Conservation (phyloP, 1,140 invertebrate species). For the Ditylenchus dipsaci region DNA sequence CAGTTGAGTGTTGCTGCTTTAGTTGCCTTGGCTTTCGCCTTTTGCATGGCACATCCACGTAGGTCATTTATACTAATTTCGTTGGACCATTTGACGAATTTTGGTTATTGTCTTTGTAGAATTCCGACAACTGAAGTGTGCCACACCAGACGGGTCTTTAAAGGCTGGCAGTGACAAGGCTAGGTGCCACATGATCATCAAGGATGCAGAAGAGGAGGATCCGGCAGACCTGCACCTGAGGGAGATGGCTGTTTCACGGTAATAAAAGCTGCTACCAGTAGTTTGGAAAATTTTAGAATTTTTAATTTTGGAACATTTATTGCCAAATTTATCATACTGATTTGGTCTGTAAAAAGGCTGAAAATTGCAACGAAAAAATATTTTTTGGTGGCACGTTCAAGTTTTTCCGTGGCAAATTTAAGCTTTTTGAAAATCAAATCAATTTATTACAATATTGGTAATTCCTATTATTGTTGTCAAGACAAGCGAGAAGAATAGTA, state of each 20-base stretch:
- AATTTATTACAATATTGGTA: too few species aligned
- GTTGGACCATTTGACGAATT: too few species aligned
- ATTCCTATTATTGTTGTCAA: too few species aligned
- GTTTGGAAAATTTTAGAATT: neutral
- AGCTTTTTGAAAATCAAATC: too few species aligned
- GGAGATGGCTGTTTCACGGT: conserved; percentile 56
- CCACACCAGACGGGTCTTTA: conserved; percentile 53
- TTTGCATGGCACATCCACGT: conserved; percentile 9
- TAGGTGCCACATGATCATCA: conserved; percentile 54
- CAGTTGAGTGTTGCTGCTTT: conserved; percentile 1
- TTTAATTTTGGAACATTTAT: conserved; percentile 13
- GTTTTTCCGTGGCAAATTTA: too few species aligned
- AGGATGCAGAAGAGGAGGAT: conserved; percentile 47
- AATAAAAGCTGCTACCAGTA: neutral
- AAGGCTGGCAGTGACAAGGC: conserved; percentile 48
- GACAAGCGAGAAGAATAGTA: too few species aligned
- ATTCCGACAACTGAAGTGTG: conserved; percentile 56
- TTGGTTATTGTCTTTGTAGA: conserved; percentile 27
- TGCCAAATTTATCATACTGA: neutral
- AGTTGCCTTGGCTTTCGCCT: neutral
- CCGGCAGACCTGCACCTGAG: conserved; percentile 53
- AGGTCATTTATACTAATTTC: neutral
- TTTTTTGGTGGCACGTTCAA: too few species aligned
- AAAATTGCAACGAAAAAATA: too few species aligned
- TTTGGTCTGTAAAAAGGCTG: neutral